phyloP scores from a whole-genome alignment of 1,140 invertebrate species.

The Acromyrmex heyeri region DNA sequence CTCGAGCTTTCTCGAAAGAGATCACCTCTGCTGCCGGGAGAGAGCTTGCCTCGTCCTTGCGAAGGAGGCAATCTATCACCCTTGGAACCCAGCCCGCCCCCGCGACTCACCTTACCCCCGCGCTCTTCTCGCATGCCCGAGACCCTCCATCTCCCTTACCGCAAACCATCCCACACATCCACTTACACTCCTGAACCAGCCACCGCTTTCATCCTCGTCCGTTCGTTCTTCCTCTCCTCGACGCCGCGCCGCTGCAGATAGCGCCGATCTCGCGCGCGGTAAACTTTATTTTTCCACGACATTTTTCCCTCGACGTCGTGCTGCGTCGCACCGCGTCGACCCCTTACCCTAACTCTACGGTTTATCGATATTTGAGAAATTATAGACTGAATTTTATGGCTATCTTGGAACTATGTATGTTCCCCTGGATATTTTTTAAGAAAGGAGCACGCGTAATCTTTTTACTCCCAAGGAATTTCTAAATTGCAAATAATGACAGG shows the following conservation, averaged over 20 bases:
- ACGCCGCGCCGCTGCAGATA: constrained; percentile 59
- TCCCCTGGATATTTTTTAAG: not conserved
- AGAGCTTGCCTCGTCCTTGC: constrained; percentile 75
- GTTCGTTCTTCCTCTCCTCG: constrained; percentile 45
- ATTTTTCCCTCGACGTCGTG: constrained; percentile 62
- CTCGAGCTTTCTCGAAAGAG: constrained; percentile 78
- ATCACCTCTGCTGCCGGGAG: constrained; percentile 76
- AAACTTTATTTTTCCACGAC: constrained; percentile 74
- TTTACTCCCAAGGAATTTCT: not conserved
- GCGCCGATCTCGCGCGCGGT: constrained; percentile 68
- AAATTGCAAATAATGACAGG: not conserved
- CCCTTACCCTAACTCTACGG: not conserved
- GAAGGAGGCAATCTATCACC: constrained; percentile 84
- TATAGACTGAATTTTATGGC: constrained; percentile 59
- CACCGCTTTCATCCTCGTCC: constrained; percentile 65
- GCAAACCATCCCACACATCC: constrained; percentile 59
- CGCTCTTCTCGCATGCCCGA: constrained; percentile 55
- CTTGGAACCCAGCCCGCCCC: constrained; percentile 74
- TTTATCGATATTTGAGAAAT: constrained; percentile 64
- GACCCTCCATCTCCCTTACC: constrained; percentile 57
- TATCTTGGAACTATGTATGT: constrained; percentile 37
- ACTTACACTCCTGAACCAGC: constrained; percentile 67
- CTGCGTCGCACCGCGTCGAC: constrained; percentile 2
- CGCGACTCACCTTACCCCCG: constrained; percentile 55
- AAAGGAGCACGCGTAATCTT: not conserved